Conservation (phyloP, 2,888 invertebrate species). For the Eristalis arbustorum region DNA sequence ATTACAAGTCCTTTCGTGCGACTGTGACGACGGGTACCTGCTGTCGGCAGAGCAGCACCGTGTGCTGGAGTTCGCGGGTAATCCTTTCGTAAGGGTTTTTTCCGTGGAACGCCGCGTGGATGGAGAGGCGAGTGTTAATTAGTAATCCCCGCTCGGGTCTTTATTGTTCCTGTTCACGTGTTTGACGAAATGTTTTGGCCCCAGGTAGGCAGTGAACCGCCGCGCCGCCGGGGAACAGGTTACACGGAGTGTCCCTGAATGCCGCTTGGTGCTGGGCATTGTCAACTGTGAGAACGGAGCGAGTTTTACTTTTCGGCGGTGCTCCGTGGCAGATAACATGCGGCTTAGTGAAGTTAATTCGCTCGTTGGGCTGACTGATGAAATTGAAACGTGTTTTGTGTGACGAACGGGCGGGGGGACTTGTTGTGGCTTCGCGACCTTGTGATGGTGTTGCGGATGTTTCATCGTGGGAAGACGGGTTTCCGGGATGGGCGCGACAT, state of each 20-base stretch:
- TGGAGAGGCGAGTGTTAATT: constrained; percentile 36
- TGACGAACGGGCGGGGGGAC: neutral
- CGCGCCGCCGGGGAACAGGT: constrained; percentile 1
- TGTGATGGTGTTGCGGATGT: neutral
- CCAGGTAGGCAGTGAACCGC: constrained; percentile 19
- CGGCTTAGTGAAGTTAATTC: constrained; percentile 13
- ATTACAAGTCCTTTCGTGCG: constrained; percentile 43
- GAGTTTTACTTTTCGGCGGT: constrained; percentile 1
- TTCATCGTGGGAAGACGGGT: neutral
- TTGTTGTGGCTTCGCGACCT: neutral
- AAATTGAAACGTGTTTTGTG: neutral
- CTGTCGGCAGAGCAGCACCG: neutral
- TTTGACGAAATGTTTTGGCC: constrained; percentile 22
- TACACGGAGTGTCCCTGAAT: constrained; percentile 19
- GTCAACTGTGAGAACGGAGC: constrained; percentile 50
- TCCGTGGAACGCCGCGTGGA: neutral
- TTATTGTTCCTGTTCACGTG: constrained; percentile 21
- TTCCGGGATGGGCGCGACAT: neutral
- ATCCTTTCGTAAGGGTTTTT: constrained; percentile 42
- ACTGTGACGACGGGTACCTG: constrained; percentile 28
- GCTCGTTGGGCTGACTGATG: neutral
- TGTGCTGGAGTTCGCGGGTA: constrained; percentile 3
- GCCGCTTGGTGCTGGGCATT: neutral
- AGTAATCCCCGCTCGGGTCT: constrained; percentile 44
- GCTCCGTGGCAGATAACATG: constrained; percentile 11